Conservation (phyloP, 2,888 invertebrate genomes). For the Macaria liturata region DNA sequence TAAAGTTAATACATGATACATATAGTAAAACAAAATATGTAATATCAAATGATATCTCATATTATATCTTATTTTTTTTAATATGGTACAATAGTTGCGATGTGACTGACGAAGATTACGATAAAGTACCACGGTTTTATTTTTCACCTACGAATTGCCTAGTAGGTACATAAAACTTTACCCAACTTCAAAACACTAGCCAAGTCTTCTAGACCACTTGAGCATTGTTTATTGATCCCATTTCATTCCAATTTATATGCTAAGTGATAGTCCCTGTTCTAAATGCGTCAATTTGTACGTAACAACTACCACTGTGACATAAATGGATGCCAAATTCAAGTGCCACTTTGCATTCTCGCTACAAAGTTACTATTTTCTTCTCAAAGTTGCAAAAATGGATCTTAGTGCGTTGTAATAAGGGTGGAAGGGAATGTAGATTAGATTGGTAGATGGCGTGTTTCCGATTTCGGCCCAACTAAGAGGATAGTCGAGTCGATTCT, state of each 20-base stretch:
- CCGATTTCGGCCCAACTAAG: slow-evolving; percentile 33
- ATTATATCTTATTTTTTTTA: no score
- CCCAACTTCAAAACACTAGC: not conserved
- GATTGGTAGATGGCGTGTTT: slow-evolving; percentile 28
- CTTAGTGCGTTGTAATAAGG: slow-evolving; percentile 13
- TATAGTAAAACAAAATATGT: no score
- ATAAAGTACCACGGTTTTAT: no score
- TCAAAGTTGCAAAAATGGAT: slow-evolving; percentile 2
- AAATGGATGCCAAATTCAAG: slow-evolving; percentile 31
- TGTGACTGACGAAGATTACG: no score
- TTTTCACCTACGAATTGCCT: no score
- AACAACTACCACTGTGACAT: slow-evolving; percentile 27
- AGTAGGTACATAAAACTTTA: not conserved
- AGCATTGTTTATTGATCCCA: slow-evolving; percentile 1
- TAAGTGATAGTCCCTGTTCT: slow-evolving; percentile 20
- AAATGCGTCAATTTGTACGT: slow-evolving; percentile 25
- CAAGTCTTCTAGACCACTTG: not conserved
- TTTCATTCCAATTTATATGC: slow-evolving; percentile 18
- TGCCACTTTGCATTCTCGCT: slow-evolving; percentile 25
- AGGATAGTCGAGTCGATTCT: slow-evolving; percentile 34
- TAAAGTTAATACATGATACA: no score
- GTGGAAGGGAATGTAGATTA: not conserved
- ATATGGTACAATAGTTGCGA: no score
- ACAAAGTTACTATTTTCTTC: slow-evolving; percentile 12
- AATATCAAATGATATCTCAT: no score